These are phyloP conservation scores for Merops nubicus DNA, from an alignment of 2,113 vertebrate genomes.

Conservation along the genomic window DNA sequence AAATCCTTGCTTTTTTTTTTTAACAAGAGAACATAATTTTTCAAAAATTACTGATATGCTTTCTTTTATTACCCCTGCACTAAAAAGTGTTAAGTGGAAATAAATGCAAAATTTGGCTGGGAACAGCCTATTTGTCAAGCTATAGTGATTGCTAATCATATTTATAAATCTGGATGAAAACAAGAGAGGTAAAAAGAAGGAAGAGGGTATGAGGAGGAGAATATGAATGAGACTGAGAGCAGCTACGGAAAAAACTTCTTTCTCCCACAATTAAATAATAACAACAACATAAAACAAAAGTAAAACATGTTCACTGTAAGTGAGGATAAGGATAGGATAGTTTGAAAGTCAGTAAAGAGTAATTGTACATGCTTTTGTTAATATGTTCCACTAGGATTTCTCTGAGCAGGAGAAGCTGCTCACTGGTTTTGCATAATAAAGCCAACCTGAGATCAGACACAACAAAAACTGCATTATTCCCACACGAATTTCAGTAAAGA, in stretches of 20 bases:
- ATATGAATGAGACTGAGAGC: constrained; percentile 12
- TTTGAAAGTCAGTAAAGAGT: constrained; percentile 62
- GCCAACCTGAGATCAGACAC: constrained; percentile 68
- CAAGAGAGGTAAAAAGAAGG: background rate
- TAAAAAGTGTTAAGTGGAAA: constrained; percentile 58
- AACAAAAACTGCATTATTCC: constrained; percentile 66
- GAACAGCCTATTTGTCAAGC: constrained; percentile 55
- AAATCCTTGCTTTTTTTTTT: background rate
- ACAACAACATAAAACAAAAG: background rate
- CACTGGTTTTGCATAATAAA: constrained; percentile 57
- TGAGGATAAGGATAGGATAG: background rate
- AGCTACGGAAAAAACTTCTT: constrained; percentile 6
- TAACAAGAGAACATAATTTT: constrained; percentile 40
- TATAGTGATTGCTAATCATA: background rate
- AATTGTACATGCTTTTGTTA: constrained; percentile 57
- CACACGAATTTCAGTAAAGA: constrained; percentile 24
- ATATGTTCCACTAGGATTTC: constrained; percentile 58
- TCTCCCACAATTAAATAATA: constrained; percentile 28
- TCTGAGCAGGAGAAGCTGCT: constrained; percentile 34
- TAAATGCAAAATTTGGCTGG: constrained; percentile 62
- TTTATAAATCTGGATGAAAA: background rate
- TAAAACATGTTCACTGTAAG: background rate
- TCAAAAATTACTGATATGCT: constrained; percentile 60
- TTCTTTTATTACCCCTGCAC: background rate
- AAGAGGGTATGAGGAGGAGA: background rate